Percentiles rank a stretch among this genome's conserved stretches.
Evolutionary conservation across 2,113 vertebrate species (phyloP).

Genomic region (Cryptotis parvus): DNA sequence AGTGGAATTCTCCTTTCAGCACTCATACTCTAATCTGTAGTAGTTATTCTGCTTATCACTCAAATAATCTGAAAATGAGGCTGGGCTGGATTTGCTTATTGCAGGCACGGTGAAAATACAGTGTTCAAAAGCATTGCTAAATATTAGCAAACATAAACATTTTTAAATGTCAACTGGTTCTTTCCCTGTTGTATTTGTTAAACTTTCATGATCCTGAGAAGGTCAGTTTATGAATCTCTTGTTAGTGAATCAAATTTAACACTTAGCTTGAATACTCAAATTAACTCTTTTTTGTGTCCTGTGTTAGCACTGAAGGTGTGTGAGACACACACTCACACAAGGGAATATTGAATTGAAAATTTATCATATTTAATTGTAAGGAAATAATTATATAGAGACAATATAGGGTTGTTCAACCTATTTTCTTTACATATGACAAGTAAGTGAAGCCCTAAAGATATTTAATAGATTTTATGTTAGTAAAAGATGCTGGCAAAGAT

Average conservation of each 20-base stretch:
- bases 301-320: neutral
- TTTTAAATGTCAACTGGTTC: neutral
- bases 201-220: constrained; percentile 34
- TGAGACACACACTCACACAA: neutral
- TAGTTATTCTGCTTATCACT: neutral
- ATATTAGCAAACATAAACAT: constrained; percentile 44
- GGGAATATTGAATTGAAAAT: neutral
- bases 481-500: neutral
- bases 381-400: neutral
- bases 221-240: neutral
- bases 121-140: constrained; percentile 37
- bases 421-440: neutral
- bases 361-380: neutral
- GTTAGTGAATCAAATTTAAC: constrained; percentile 4
- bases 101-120: neutral
- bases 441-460: neutral
- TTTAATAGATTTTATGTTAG: neutral
- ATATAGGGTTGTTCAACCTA: too few relatives aligned
- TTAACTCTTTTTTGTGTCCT: neutral
- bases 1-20: neutral
- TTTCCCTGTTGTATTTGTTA: neutral
- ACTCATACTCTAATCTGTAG: constrained; percentile 6
- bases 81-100: constrained; percentile 9
- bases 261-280: too few relatives aligned
- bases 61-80: neutral